Percentiles rank a stretch among this genome's conserved stretches.
phyloP scores from a whole-genome alignment of 2,888 invertebrate genomes.

The Heliconius erato region DNA sequence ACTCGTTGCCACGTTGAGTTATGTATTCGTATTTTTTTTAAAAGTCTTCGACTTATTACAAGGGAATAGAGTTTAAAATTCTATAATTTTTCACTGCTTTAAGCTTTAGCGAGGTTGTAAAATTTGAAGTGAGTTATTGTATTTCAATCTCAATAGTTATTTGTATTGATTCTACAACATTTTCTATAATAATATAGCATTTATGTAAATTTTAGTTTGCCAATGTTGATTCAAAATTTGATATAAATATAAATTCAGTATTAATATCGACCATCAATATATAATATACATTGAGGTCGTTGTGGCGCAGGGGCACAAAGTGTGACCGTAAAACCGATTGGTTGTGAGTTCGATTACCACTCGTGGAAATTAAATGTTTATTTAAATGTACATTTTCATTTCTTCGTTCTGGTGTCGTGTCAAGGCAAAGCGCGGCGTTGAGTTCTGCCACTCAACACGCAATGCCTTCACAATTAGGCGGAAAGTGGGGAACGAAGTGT shows the following conservation, averaged over 20 bases:
- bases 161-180: neutral
- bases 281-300: neutral
- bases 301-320: neutral
- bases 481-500: no score
- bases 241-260: neutral
- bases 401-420: no score
- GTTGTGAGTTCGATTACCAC: no score
- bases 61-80: conserved; percentile 44
- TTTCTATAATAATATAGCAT: neutral
- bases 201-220: neutral
- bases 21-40: conserved; percentile 43
- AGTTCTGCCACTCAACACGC: no score
- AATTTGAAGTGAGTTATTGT: neutral
- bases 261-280: neutral
- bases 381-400: no score
- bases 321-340: no score
- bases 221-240: neutral
- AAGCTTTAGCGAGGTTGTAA: neutral
- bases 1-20: conserved; percentile 54
- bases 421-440: no score
- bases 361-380: no score
- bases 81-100: neutral
- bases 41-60: conserved; percentile 38
- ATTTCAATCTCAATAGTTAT: neutral
- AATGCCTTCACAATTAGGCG: no score